Evolutionary conservation across 2,888 invertebrate genomes (phyloP).

Genomic region (Lypha dubia): DNA sequence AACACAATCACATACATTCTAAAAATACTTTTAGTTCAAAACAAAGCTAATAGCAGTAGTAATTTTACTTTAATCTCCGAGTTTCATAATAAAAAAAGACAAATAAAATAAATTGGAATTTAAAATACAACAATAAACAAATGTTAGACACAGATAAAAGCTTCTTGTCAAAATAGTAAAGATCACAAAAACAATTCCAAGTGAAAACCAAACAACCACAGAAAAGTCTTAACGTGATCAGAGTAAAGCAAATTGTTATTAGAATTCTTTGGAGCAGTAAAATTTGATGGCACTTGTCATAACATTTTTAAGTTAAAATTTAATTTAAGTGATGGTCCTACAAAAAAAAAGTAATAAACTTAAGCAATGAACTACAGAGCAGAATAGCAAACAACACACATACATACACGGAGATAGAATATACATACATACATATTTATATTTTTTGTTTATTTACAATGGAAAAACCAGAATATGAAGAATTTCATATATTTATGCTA

Average conservation of each 20-base stretch:
- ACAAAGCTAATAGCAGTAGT: not conserved
- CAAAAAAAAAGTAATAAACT: constrained; percentile 5
- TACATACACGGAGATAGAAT: not conserved
- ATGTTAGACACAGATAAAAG: constrained; percentile 19
- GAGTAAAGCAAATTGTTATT: constrained; percentile 12
- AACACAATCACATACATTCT: not conserved
- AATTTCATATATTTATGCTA: constrained; percentile 44
- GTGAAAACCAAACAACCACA: constrained; percentile 2
- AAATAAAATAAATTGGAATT: constrained; percentile 9
- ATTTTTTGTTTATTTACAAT: not conserved
- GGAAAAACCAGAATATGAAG: constrained; percentile 13
- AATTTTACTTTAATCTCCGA: constrained; percentile 23
- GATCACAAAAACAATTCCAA: constrained; percentile 4
- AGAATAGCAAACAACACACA: not conserved
- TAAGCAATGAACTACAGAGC: constrained; percentile 6
- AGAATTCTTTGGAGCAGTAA: not conserved
- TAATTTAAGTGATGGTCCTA: not conserved
- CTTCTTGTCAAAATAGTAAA: constrained; percentile 34
- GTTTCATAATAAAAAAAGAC: constrained; percentile 31
- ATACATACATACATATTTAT: not conserved
- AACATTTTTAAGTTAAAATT: constrained; percentile 37
- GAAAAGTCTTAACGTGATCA: constrained; percentile 6
- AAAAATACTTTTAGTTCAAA: not conserved
- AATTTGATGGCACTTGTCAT: constrained; percentile 29
- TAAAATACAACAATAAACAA: constrained; percentile 1